These are phyloP conservation scores for Caenorhabditis drosophilae DNA, from an alignment of 2,888 invertebrate species.

Conservation along the genomic window DNA sequence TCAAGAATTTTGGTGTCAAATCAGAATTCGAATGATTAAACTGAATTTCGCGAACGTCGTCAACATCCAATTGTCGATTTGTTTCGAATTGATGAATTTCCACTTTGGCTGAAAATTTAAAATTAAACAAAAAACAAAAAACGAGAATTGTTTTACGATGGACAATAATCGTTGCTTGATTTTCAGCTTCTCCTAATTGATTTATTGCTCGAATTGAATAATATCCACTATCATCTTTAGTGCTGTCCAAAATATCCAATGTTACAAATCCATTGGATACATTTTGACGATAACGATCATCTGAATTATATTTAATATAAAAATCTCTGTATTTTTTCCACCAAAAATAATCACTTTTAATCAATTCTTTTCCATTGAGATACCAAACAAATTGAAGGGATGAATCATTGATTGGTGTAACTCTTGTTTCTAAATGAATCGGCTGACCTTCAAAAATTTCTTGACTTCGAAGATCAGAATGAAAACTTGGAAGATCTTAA, in stretches of 20 bases:
- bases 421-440: slow-evolving; percentile 89
- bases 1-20: slow-evolving; percentile 54
- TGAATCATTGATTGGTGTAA: slow-evolving; percentile 90
- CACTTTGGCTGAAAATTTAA: slow-evolving; percentile 35
- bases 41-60: slow-evolving; percentile 66
- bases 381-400: slow-evolving; percentile 95
- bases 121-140: background rate
- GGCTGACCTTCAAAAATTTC: slow-evolving; percentile 92
- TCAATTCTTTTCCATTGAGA: slow-evolving; percentile 79
- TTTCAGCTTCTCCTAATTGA: slow-evolving; percentile 93
- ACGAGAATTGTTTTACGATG: slow-evolving; percentile 37
- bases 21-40: slow-evolving; percentile 43
- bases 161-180: slow-evolving; percentile 71
- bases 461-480: slow-evolving; percentile 82
- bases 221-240: slow-evolving; percentile 83
- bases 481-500: slow-evolving; percentile 82
- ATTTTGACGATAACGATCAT: slow-evolving; percentile 53
- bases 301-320: no score
- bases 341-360: slow-evolving; percentile 46
- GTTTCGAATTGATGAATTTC: slow-evolving; percentile 46
- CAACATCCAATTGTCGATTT: slow-evolving; percentile 59
- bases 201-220: slow-evolving; percentile 92
- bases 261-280: slow-evolving; percentile 97
- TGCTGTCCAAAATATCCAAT: slow-evolving; percentile 78
- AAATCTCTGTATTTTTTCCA: no score